Conservation (phyloP, 2,888 invertebrate species). For the Tillus elongatus region DNA sequence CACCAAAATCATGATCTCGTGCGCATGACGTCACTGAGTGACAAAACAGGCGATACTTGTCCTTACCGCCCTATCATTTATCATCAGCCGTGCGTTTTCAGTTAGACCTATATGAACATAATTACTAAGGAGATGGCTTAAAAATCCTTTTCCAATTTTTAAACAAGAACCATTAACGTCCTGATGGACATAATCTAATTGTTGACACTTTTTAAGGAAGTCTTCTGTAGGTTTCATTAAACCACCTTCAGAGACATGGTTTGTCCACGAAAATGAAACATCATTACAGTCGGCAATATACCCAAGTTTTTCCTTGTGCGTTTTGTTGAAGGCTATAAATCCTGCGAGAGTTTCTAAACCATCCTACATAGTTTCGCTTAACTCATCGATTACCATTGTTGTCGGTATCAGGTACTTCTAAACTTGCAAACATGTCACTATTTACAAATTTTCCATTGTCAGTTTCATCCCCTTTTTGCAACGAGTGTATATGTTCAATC, state of each 20-base stretch:
- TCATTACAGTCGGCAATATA: slow-evolving; percentile 15
- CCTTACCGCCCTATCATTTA: too few relatives aligned
- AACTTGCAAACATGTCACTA: too few relatives aligned
- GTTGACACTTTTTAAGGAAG: slow-evolving; percentile 9
- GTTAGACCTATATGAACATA: slow-evolving; percentile 2
- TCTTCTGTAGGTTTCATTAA: slow-evolving; percentile 16
- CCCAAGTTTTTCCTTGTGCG: slow-evolving; percentile 17
- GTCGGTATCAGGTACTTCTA: too few relatives aligned
- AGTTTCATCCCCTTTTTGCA: too few relatives aligned
- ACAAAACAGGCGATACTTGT: too few relatives aligned
- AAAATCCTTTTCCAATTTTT: slow-evolving; percentile 4
- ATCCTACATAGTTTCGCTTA: slow-evolving; percentile 18
- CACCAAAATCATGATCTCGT: too few relatives aligned
- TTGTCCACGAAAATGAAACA: slow-evolving; percentile 16
- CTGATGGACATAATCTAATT: slow-evolving; percentile 1
- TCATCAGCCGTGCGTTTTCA: too few relatives aligned
- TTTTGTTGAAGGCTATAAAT: slow-evolving; percentile 22
- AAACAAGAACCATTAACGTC: slow-evolving; percentile 1
- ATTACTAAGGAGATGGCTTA: slow-evolving; percentile 4
- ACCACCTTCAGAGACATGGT: slow-evolving; percentile 18
- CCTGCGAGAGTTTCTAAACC: slow-evolving; percentile 23
- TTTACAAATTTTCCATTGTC: too few relatives aligned
- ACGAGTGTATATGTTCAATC: too few relatives aligned
- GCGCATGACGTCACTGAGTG: too few relatives aligned
- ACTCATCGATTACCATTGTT: neutral